Conservation (phyloP, 53 echinoderm and acorn worm species). For the Pentamera pediparva region DNA sequence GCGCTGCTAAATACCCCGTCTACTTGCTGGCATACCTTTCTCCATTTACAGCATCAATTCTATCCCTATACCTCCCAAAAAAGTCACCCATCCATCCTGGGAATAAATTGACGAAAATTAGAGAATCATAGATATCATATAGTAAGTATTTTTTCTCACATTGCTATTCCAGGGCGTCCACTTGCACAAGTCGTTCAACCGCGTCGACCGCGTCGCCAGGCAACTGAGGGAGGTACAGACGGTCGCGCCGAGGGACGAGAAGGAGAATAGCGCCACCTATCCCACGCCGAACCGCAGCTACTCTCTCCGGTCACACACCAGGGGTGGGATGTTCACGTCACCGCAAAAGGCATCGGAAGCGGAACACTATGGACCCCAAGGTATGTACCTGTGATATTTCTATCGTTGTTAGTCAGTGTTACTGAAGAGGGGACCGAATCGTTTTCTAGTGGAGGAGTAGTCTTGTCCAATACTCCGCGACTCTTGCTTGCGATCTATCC, state of each 20-base stretch:
- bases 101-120: neutral
- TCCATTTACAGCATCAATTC: too few relatives aligned
- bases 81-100: too few relatives aligned
- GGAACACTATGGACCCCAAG: conserved; percentile 20
- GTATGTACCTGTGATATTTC: too few relatives aligned
- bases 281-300: conserved; percentile 28
- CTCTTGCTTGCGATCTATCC: too few relatives aligned
- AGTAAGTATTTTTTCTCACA: neutral
- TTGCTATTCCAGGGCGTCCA: conserved; percentile 64
- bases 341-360: conserved; percentile 32
- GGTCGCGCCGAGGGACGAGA: conserved; percentile 34
- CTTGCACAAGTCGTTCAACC: conserved; percentile 93
- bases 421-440: too few relatives aligned
- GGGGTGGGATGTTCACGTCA: conserved; percentile 34
- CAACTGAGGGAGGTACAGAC: conserved; percentile 85
- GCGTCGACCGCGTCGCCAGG: conserved; percentile 91
- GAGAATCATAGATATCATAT: neutral
- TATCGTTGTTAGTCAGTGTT: too few relatives aligned
- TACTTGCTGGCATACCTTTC: too few relatives aligned
- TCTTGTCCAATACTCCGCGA: too few relatives aligned
- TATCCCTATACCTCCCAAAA: too few relatives aligned
- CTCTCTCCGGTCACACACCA: conserved; percentile 46
- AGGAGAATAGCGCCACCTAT: conserved; percentile 1
- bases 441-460: too few relatives aligned
- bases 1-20: too few relatives aligned